These are phyloP conservation scores for Galbula dea DNA, from an alignment of 2,113 vertebrate species.

Conservation along the genomic window DNA sequence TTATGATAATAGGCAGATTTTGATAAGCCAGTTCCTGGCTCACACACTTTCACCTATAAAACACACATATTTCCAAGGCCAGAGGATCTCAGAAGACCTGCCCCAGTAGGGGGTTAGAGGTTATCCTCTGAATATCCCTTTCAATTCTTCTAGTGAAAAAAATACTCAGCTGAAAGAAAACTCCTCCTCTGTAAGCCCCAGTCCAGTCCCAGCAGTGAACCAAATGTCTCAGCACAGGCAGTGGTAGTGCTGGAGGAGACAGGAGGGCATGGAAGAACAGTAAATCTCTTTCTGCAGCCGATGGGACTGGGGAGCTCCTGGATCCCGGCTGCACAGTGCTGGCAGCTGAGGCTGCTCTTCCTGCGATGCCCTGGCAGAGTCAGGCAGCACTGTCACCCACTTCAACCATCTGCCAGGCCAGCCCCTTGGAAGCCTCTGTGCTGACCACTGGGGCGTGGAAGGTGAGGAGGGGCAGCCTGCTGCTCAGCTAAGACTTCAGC, in stretches of 20 bases:
- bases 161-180: not conserved
- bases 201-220: not conserved
- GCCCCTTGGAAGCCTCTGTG: not conserved
- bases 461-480: not conserved
- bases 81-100: not conserved
- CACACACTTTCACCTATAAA: not conserved
- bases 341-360: not conserved
- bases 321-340: not conserved
- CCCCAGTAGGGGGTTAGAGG: not conserved
- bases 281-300: not conserved
- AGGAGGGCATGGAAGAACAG: not conserved
- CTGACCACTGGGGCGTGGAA: not conserved
- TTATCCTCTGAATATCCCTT: not conserved
- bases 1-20: slow-evolving; percentile 12
- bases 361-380: not conserved
- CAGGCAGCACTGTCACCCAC: not conserved
- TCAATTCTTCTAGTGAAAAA: not conserved
- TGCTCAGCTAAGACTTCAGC: slow-evolving; percentile 44
- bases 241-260: not conserved
- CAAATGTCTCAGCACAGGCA: not conserved
- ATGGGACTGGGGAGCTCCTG: not conserved
- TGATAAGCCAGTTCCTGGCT: slow-evolving; percentile 16
- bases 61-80: not conserved
- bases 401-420: not conserved
- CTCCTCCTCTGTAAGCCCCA: not conserved